Evolutionary conservation across 1,140 invertebrate genomes (phyloP).

Genomic region (Rhynchophorus ferrugineus): DNA sequence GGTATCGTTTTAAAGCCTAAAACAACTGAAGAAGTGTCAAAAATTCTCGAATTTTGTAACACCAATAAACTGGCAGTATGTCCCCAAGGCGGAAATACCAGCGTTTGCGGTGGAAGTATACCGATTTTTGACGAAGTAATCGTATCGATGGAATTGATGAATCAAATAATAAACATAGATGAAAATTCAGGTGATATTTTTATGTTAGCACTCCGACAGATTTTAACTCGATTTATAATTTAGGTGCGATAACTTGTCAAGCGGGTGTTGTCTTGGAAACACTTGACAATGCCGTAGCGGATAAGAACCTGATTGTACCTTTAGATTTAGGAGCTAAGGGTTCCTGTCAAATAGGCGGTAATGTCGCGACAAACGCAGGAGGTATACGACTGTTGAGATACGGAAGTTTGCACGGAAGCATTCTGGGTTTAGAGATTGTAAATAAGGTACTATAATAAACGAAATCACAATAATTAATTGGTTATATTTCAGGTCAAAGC

Average conservation of each 20-base stretch:
- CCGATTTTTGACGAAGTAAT: conserved; percentile 97
- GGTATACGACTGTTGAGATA: conserved; percentile 86
- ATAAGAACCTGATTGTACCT: conserved; percentile 80
- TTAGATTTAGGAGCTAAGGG: conserved; percentile 95
- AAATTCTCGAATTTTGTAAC: conserved; percentile 82
- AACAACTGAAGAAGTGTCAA: conserved; percentile 78
- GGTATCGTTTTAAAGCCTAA: conserved; percentile 70
- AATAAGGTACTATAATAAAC: conserved; percentile 34
- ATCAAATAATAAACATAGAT: conserved; percentile 79
- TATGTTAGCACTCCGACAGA: not conserved
- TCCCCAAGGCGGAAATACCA: conserved; percentile 93
- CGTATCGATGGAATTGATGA: conserved; percentile 78
- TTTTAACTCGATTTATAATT: conserved; percentile 4
- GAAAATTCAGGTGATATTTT: conserved; percentile 37
- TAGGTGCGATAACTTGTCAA: conserved; percentile 79
- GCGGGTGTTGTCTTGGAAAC: conserved; percentile 87
- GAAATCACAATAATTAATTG: no score
- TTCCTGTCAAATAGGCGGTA: conserved; percentile 96
- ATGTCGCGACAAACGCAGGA: conserved; percentile 93
- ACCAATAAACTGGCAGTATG: conserved; percentile 77
- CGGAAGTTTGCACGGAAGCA: conserved; percentile 87
- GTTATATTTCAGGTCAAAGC: conserved; percentile 67
- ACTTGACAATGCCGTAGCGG: conserved; percentile 66
- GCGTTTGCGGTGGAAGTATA: conserved; percentile 84
- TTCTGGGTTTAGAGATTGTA: conserved; percentile 87